These are phyloP conservation scores for Nothocercus julius DNA, from an alignment of 2,113 vertebrate species.

Conservation along the genomic window DNA sequence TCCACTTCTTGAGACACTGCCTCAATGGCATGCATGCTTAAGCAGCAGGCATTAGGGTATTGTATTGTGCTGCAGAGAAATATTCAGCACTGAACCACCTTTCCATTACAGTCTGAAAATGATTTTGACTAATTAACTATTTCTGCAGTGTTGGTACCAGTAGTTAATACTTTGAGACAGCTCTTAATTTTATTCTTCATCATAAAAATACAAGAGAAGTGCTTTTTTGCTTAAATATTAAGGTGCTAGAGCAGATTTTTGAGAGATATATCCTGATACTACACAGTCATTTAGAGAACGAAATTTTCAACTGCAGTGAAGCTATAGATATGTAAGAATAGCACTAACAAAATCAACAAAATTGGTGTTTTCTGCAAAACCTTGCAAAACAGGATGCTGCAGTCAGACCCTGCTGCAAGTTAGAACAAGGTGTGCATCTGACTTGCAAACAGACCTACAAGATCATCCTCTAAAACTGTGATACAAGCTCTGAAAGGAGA, in stretches of 20 bases:
- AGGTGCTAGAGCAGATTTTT: background rate
- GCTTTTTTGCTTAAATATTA: background rate
- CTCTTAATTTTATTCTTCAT: background rate
- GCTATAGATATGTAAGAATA: background rate
- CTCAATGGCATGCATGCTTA: background rate
- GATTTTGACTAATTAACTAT: background rate
- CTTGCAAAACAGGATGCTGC: background rate
- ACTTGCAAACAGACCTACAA: background rate
- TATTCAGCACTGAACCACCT: background rate
- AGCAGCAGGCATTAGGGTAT: background rate
- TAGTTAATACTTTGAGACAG: background rate
- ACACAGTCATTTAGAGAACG: background rate
- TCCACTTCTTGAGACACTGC: background rate
- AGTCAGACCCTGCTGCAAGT: background rate
- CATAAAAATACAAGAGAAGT: background rate
- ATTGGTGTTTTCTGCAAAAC: background rate
- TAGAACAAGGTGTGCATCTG: background rate
- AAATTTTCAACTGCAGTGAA: background rate
- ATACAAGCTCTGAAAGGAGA: background rate
- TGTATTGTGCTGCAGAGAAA: background rate
- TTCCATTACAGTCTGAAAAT: background rate
- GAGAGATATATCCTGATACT: background rate
- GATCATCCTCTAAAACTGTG: background rate
- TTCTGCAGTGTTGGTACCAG: background rate
- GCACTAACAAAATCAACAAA: background rate